Evolutionary conservation across 2,113 vertebrate species (phyloP).

Genomic region (Ascaphus truei): DNA sequence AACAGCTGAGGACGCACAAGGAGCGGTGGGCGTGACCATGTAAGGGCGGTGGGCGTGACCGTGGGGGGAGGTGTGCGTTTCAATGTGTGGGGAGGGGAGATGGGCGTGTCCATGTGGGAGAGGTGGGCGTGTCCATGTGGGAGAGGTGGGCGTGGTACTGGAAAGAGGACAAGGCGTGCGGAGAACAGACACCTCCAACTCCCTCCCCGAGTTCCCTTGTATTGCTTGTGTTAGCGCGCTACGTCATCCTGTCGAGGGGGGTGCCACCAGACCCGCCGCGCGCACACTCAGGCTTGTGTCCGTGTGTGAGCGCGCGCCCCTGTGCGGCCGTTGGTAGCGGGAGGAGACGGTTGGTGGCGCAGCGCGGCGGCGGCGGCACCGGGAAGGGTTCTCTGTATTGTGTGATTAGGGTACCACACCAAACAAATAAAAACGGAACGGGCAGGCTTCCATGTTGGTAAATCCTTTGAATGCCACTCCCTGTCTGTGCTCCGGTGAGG

Average conservation of each 20-base stretch:
- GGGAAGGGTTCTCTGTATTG: no score
- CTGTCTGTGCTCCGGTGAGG: neutral
- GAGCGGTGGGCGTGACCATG: no score
- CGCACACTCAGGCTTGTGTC: neutral
- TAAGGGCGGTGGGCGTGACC: no score
- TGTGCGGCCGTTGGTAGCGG: neutral
- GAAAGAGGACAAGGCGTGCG: neutral
- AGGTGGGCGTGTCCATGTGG: neutral
- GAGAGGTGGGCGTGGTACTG: neutral
- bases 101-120: neutral
- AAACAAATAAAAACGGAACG: no score
- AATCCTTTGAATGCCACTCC: neutral
- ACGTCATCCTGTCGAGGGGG: neutral
- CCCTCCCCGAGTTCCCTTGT: neutral
- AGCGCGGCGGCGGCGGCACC: neutral
- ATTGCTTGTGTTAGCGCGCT: neutral
- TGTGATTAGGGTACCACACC: no score
- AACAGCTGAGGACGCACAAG: no score
- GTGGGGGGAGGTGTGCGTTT: no score
- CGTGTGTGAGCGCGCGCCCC: neutral
- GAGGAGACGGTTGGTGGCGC: constrained; percentile 7
- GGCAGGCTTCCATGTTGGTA: no score
- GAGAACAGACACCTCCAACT: neutral
- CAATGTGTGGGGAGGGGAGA: no score
- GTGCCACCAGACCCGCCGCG: no score